phyloP scores from a whole-genome alignment of 2,113 vertebrate genomes.

The Gobius niger region DNA sequence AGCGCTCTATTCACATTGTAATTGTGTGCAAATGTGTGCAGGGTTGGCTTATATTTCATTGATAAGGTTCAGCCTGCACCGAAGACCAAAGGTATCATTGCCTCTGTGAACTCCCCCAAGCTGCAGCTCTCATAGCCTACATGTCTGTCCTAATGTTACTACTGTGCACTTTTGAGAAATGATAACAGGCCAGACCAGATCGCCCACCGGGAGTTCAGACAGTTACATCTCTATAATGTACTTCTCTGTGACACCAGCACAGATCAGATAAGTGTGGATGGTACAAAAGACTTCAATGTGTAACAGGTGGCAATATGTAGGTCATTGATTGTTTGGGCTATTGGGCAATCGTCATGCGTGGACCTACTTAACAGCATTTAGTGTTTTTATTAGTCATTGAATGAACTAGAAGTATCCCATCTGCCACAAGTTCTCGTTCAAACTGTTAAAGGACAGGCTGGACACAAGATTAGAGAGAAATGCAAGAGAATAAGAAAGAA shows the following conservation, averaged over 20 bases:
- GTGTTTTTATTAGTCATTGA: neutral
- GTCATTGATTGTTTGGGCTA: conserved; percentile 1
- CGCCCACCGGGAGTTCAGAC: neutral
- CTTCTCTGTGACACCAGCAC: neutral
- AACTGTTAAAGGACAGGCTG: too few relatives aligned
- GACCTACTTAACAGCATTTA: neutral
- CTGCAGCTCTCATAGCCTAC: neutral
- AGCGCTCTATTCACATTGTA: neutral
- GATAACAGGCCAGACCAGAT: neutral
- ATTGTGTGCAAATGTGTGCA: neutral
- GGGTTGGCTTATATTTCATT: conserved; percentile 9
- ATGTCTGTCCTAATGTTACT: neutral
- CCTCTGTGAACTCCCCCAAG: neutral
- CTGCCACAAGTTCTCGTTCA: too few relatives aligned
- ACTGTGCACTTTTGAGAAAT: neutral
- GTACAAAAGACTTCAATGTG: neutral
- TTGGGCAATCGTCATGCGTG: neutral
- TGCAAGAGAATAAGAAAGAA: too few relatives aligned
- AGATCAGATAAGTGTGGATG: neutral
- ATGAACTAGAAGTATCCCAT: neutral
- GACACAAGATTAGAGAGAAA: too few relatives aligned
- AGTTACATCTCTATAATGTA: neutral
- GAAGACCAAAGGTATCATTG: conserved; percentile 17
- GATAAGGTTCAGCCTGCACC: neutral
- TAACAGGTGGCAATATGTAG: conserved; percentile 14